phyloP scores from a whole-genome alignment of 2,888 invertebrate species.

The Proisotoma minuta region DNA sequence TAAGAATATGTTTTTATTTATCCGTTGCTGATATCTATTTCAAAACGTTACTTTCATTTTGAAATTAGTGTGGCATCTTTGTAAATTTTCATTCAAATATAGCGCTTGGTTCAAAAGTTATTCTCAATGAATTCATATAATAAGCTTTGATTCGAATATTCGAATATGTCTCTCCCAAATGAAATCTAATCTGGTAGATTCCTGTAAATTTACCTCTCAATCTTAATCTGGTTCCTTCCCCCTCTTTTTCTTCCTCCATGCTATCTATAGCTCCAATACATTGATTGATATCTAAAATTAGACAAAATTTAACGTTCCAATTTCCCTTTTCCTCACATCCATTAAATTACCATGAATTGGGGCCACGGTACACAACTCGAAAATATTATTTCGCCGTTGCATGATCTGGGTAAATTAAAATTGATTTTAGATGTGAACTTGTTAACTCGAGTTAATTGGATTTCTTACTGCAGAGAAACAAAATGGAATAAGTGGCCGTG shows the following conservation, averaged over 20 bases:
- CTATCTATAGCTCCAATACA: conserved; percentile 57
- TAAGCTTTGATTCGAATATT: too few relatives aligned
- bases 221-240: conserved; percentile 20
- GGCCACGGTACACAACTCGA: conserved; percentile 85
- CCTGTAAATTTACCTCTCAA: conserved; percentile 7
- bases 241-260: conserved; percentile 45
- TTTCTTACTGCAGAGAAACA: conserved; percentile 84
- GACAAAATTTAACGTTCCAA: too few relatives aligned
- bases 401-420: conserved; percentile 64
- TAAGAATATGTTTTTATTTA: too few relatives aligned
- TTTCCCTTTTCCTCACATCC: not conserved
- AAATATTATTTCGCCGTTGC: conserved; percentile 92
- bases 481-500: conserved; percentile 87
- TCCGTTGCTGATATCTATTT: too few relatives aligned
- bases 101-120: too few relatives aligned
- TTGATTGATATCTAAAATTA: conserved; percentile 56
- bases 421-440: not conserved
- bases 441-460: not conserved
- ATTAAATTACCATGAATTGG: conserved; percentile 55
- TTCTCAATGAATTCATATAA: too few relatives aligned
- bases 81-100: too few relatives aligned
- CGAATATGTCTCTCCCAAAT: too few relatives aligned
- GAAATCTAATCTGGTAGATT: too few relatives aligned
- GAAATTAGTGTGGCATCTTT: too few relatives aligned
- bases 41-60: too few relatives aligned